Evolutionary conservation across 2,113 vertebrate genomes (phyloP), one percentile per base, ranked within the genome.

Genomic region (Pangasianodon hypophthalmus): DNA sequence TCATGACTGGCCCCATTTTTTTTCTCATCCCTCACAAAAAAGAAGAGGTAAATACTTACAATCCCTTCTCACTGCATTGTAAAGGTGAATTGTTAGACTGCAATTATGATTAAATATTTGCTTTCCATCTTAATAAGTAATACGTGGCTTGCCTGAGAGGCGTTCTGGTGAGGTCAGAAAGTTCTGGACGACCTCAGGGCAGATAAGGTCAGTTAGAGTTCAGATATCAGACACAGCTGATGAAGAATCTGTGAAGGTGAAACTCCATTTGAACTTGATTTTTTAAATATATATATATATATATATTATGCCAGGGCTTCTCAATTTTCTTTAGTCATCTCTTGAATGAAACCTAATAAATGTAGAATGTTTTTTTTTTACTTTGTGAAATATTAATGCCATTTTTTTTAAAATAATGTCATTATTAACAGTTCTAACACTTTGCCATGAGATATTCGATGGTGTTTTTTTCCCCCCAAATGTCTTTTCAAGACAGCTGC

Each of bases 181-280:
- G 54, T 48, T 84, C 56, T 21, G 50, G 32, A 79, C 29, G 82
- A 29, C 80, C 71, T 87, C 58, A 56, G 58, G 79, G 16, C 32
- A 86, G 24, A 58, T 50, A 32, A 44, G 41, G 71, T 24, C 77
- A 79, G 4, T 29, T 19, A 56, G 58, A 90, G 92, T 90, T 92
- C 87, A 84, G 60, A 93, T 88, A 87, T 89, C 88, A 89, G 52
- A 11, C 7, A 24, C 29, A 14, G 26, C 19, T 84, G 67, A 32
- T 84, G 48, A 58, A 29, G 67, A 48, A 85, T 85, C 58, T 10
- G 62, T n/a, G 64, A 73, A 41, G 37, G n/a, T 14, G n/a, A 37
- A 41, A 29, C 69, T 62, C 58, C 67, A 29, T 64, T 64, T 64
- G 62, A 64, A 29, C 60, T 64, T 26, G 24, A 29, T 10, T 64